A percentile compares a stretch with the other conserved stretches of the same genome.
Evolutionary conservation across 1,140 invertebrate genomes (phyloP).

Genomic region (Drosophila arizonae): DNA sequence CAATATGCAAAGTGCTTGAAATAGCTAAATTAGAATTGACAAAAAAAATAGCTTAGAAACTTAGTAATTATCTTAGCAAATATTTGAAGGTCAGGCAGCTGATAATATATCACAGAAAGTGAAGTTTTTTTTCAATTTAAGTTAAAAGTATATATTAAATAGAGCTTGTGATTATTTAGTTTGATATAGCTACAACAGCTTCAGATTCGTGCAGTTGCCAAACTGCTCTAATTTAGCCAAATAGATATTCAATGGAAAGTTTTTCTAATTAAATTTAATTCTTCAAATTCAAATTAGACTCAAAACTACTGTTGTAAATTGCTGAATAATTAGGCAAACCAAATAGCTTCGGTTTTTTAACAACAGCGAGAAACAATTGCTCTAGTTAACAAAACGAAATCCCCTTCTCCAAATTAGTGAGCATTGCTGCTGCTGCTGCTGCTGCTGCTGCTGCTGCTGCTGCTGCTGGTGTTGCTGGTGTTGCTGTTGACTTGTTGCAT

Average conservation of each 20-base stretch:
- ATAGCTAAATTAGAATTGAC: too few species aligned
- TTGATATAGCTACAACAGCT: too few species aligned
- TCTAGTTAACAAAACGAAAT: constrained; percentile 18
- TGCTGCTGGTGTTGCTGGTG: neutral
- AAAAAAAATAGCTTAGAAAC: too few species aligned
- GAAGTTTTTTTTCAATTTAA: too few species aligned
- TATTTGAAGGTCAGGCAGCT: too few species aligned
- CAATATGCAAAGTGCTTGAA: too few species aligned
- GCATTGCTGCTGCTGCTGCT: neutral
- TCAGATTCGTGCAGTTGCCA: too few species aligned
- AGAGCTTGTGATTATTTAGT: too few species aligned
- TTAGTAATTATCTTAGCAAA: too few species aligned
- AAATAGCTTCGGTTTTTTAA: neutral
- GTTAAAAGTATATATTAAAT: too few species aligned
- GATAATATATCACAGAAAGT: too few species aligned
- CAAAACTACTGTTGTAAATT: constrained; percentile 17
- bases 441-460: neutral
- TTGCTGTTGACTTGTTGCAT: constrained; percentile 8
- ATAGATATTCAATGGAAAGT: neutral
- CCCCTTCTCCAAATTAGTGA: constrained; percentile 23
- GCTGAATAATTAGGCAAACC: constrained; percentile 23
- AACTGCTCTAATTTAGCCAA: too few species aligned
- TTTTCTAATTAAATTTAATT: neutral
- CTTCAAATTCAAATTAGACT: constrained; percentile 14
- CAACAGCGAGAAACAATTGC: constrained; percentile 2